Percentiles rank a stretch among this genome's conserved stretches.
Conservation (phyloP, 1,140 invertebrate species). For the Aphaenogaster ashmeadi region DNA sequence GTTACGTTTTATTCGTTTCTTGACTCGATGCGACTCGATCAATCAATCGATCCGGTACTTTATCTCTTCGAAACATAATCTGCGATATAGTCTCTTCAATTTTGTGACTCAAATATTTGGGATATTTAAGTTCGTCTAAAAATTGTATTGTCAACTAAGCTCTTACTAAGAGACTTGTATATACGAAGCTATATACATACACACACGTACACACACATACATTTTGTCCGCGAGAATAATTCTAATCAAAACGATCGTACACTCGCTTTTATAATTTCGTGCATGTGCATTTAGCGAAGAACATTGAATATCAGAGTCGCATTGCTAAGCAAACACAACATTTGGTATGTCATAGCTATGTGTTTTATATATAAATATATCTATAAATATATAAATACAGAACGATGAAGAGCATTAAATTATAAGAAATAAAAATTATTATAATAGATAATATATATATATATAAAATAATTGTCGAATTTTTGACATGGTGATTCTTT, state of each 20-base stretch:
- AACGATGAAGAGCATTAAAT: conserved; percentile 77
- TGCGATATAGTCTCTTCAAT: conserved; percentile 19
- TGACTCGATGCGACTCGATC: conserved; percentile 69
- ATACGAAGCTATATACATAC: conserved; percentile 50
- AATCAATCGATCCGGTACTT: conserved; percentile 33
- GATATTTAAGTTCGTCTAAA: conserved; percentile 58
- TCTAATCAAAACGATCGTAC: conserved; percentile 71
- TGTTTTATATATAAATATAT: conserved; percentile 80
- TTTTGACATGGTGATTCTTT: conserved; percentile 72
- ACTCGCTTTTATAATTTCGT: conserved; percentile 72
- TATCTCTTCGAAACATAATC: conserved; percentile 38
- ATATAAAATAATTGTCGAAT: conserved; percentile 77
- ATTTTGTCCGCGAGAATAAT: conserved; percentile 55
- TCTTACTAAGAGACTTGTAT: conserved; percentile 67
- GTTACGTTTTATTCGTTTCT: conserved; percentile 49
- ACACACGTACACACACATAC: conserved; percentile 31
- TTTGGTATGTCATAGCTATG: conserved; percentile 78
- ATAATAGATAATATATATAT: conserved; percentile 82
- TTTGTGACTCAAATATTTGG: background rate
- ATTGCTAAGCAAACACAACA: conserved; percentile 74
- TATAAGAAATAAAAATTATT: conserved; percentile 81
- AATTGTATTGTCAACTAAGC: conserved; percentile 57
- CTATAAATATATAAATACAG: conserved; percentile 78
- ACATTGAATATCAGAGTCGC: conserved; percentile 75
- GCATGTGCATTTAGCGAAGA: conserved; percentile 73